Evolutionary conservation across 2,797 vertebrate species (phyloP).

Genomic region (Scyliorhinus canicula): DNA sequence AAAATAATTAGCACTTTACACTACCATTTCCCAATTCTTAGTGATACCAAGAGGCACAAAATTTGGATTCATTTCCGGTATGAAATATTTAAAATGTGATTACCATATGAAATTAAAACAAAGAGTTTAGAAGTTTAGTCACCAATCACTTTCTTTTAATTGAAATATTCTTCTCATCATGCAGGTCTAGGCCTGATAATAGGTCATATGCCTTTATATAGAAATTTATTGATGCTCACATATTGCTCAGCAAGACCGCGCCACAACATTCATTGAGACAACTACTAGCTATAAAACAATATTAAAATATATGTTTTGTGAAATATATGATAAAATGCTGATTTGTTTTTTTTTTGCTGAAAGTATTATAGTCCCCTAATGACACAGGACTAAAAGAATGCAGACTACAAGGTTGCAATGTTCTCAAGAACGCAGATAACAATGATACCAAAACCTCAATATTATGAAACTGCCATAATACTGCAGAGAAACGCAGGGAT

Average conservation of each 20-base stretch:
- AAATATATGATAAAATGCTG: background rate
- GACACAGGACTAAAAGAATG: background rate
- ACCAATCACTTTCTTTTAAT: background rate
- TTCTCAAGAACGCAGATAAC: background rate
- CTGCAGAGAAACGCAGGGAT: background rate
- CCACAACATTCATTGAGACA: background rate
- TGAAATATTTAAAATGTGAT: background rate
- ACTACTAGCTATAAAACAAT: background rate
- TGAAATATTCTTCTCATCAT: background rate
- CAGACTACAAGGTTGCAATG: background rate
- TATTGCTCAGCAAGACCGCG: background rate
- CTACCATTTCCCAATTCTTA: background rate
- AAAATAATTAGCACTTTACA: background rate
- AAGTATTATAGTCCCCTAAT: background rate
- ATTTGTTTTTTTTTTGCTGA: background rate
- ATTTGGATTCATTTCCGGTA: background rate
- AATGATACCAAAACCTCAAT: background rate
- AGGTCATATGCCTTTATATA: too few relatives aligned
- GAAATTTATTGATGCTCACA: background rate
- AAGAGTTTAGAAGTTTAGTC: background rate
- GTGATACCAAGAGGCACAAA: background rate
- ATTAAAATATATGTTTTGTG: background rate
- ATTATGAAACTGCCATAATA: background rate
- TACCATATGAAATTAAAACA: background rate
- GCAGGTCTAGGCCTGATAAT: background rate